Conservation (phyloP, 2,113 vertebrate species). For the Phalacrocorax pelagicus region DNA sequence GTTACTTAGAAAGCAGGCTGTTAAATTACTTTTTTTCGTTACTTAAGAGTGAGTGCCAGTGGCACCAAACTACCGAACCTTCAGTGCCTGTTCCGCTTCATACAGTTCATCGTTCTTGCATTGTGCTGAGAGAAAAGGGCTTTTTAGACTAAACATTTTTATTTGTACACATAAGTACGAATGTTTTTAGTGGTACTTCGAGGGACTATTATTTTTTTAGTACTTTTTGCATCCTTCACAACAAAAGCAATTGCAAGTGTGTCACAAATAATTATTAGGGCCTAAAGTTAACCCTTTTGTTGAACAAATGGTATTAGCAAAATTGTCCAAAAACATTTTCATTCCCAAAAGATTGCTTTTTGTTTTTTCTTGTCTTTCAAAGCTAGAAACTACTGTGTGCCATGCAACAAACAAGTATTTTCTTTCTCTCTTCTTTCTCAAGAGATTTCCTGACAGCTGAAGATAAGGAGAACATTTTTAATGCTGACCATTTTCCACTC, state of each 20-base stretch:
- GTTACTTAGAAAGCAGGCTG: background rate
- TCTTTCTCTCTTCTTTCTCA: constrained; percentile 74
- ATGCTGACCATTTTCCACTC: constrained; percentile 95
- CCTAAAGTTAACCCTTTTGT: background rate
- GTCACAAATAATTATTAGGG: background rate
- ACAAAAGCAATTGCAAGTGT: background rate
- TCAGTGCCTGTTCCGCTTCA: background rate
- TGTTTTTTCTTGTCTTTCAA: background rate
- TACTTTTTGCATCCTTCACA: background rate
- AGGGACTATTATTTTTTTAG: background rate
- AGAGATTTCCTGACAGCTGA: constrained; percentile 97
- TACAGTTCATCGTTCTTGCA: background rate
- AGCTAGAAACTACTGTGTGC: background rate
- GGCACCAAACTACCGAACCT: background rate
- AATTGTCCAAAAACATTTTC: background rate
- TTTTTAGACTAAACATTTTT: background rate
- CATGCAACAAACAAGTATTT: background rate
- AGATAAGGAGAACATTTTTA: constrained; percentile 96
- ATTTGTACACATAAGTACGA: background rate
- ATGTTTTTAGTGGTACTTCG: background rate
- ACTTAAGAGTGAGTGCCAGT: background rate
- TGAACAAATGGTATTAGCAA: background rate
- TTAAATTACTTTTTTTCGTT: background rate
- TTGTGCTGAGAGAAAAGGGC: background rate
- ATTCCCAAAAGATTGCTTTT: background rate